Base-by-base conservation (phyloP, 2,797 vertebrate genomes). In the Phoebastria nigripes region DNA sequence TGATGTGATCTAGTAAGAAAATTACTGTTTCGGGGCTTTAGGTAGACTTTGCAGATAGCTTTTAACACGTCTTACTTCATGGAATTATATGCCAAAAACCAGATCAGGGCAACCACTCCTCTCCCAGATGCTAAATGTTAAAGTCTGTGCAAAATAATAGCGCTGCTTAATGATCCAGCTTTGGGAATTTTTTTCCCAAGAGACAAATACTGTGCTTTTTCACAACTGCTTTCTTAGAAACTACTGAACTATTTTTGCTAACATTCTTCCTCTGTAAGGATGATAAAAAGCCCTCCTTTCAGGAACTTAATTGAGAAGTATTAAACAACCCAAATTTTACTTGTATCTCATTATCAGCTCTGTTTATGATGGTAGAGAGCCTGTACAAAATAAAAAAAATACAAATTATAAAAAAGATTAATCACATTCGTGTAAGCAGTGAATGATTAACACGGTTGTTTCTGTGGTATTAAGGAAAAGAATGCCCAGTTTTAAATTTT, bases 361-460 rank as follows among this genome's bases (percentile, higher is more conserved):
- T 25, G 15, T 24, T 82, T 44, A 35, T 26, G n/a, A 47, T 5
- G 12, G 55, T 7, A 51, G 28, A 71, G 21, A 74, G 28, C 22
- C 55, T 37, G 17, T 25, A 28, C 42, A 31, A 69, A 37, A 31
- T 13, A 33, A 65, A 89, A 87, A 79, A 79, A 89, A 41, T 4
- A 29, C 6, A 41, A 39, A 39, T 41, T 16, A 24, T 54, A 42
- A 35, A 49, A 31, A 7, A 37, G 8, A 44, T 44, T 17, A n/a
- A 65, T 69, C n/a, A 16, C 7, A 1, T 73, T 52, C 2, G 1
- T 21, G 2, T 67, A 39, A 69, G 41, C 41, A 58, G 51, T 46
- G 51, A 82, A 79, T 56, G 2, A 62, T 35, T 55, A 65, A 47
- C 15, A 4, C 0, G 0, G 8, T 8, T 87, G 26, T 52, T 78